A percentile compares a stretch with the other conserved stretches of the same genome.
phyloP scores from a whole-genome alignment of 2,797 vertebrate genomes.

The Chaetodon trifasciatus region DNA sequence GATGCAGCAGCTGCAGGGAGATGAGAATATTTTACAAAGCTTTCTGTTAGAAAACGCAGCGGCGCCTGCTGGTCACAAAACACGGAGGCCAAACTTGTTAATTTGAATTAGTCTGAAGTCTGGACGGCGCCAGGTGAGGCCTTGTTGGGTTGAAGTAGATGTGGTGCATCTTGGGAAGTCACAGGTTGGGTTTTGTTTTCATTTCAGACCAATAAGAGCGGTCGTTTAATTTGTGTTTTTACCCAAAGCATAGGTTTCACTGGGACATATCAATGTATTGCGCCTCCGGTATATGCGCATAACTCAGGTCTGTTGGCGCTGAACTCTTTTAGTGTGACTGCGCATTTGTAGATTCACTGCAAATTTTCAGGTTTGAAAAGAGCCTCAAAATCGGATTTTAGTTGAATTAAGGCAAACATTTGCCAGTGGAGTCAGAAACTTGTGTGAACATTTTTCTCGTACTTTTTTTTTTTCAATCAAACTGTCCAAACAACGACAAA shows the following conservation, averaged over 20 bases:
- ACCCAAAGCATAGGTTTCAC: not conserved
- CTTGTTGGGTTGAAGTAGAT: not conserved
- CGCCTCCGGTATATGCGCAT: too few relatives aligned
- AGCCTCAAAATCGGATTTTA: not conserved
- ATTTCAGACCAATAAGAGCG: not conserved
- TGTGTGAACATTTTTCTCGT: not conserved
- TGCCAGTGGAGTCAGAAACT: not conserved
- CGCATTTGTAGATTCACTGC: not conserved
- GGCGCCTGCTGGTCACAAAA: conserved; percentile 5
- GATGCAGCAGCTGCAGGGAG: not conserved
- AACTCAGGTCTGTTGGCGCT: not conserved
- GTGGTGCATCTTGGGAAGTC: conserved; percentile 1
- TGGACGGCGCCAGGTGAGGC: not conserved
- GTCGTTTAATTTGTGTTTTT: not conserved
- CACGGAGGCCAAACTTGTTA: not conserved
- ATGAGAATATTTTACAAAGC: not conserved
- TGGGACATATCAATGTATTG: not conserved
- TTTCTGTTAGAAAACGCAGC: conserved; percentile 10
- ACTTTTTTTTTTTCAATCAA: not conserved
- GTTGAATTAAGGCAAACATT: not conserved
- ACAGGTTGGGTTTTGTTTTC: not conserved
- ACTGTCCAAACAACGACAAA: not conserved
- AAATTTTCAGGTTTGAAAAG: not conserved
- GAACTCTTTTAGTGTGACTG: not conserved
- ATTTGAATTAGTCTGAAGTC: not conserved